phyloP scores from a whole-genome alignment of 92 coral and sea anemone genomes.

The Parazoanthus darwini region DNA sequence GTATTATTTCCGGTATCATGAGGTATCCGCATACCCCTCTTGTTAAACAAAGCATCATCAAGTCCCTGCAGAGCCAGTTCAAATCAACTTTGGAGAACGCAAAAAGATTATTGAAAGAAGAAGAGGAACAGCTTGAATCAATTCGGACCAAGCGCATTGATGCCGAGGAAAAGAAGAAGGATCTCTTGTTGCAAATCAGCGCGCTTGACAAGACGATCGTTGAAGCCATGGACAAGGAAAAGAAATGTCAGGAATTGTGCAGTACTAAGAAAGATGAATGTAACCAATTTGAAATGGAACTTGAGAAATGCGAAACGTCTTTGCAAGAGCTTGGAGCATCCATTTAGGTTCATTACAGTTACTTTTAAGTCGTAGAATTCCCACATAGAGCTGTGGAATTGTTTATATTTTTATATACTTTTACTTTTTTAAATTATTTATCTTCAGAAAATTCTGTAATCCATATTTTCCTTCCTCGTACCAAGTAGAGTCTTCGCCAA shows the following conservation, averaged over 20 bases:
- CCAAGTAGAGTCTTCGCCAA: no score
- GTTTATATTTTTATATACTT: no score
- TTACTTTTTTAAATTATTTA: no score
- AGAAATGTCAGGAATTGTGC: not conserved
- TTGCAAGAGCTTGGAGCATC: not conserved
- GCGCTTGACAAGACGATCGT: constrained; percentile 10
- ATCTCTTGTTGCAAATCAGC: constrained; percentile 9
- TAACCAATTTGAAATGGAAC: constrained; percentile 4
- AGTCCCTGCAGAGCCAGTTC: constrained; percentile 28
- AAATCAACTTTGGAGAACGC: constrained; percentile 8
- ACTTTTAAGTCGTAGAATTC: not conserved
- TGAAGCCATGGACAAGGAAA: constrained; percentile 10
- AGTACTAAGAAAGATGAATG: constrained; percentile 10
- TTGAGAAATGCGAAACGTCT: constrained; percentile 32
- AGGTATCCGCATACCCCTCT: constrained; percentile 9
- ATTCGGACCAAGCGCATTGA: constrained; percentile 15
- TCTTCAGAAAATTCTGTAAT: no score
- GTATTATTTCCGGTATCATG: constrained; percentile 34
- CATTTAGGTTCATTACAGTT: not conserved
- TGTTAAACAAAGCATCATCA: constrained; percentile 21
- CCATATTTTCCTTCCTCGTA: no score
- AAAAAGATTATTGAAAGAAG: not conserved
- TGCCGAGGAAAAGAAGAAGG: constrained; percentile 20
- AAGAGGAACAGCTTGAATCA: not conserved
- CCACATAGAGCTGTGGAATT: no score